phyloP scores from a whole-genome alignment of 2,888 invertebrate species.

The Aphrophora alni region DNA sequence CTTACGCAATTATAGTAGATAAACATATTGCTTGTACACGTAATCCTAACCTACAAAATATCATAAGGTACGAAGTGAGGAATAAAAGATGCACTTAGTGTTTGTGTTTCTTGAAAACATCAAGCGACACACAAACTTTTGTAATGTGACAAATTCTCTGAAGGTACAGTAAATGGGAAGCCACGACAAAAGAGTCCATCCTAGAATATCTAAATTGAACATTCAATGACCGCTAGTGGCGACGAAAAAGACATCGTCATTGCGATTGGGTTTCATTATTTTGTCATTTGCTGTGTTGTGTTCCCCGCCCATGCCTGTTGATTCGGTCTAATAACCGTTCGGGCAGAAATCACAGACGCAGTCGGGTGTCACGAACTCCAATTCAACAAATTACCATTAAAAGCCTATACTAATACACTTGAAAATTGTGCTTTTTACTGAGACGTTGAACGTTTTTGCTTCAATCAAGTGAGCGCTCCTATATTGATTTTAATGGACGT shows the following conservation, averaged over 20 bases:
- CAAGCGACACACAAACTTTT: neutral
- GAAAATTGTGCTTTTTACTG: slow-evolving; percentile 2
- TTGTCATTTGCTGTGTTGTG: slow-evolving; percentile 42
- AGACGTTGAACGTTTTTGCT: neutral
- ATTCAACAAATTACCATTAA: slow-evolving; percentile 6
- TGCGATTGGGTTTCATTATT: slow-evolving; percentile 42
- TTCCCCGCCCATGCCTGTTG: slow-evolving; percentile 16
- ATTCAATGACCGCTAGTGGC: slow-evolving; percentile 18
- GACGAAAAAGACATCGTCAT: slow-evolving; percentile 41
- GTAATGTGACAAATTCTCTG: neutral
- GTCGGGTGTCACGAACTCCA: neutral
- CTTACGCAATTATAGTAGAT: too few species aligned
- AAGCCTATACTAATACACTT: slow-evolving; percentile 1
- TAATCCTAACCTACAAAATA: too few species aligned
- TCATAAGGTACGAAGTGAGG: too few species aligned
- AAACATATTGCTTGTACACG: too few species aligned
- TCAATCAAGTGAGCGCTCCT: neutral
- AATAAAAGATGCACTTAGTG: too few species aligned
- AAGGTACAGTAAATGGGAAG: neutral
- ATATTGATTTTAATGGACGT: neutral
- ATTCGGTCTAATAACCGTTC: neutral
- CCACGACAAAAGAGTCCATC: neutral
- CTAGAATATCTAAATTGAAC: neutral
- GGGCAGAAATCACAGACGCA: neutral
- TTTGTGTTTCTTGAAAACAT: too few species aligned